Conservation (phyloP, 2,797 vertebrate species). For the Rhinichthys osculus region DNA sequence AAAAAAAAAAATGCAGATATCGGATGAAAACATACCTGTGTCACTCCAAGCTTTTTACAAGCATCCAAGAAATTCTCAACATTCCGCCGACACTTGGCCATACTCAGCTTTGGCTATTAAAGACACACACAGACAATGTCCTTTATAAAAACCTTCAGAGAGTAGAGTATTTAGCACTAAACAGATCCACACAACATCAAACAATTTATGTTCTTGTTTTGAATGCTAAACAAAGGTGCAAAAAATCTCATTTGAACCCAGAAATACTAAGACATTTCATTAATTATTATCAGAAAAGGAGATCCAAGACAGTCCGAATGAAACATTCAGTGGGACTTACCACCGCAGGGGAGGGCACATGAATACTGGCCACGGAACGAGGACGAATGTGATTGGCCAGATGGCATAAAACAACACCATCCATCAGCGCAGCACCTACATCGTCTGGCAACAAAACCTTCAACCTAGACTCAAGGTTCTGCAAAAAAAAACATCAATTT, state of each 20-base stretch:
- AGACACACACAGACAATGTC: slow-evolving; percentile 31
- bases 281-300: not conserved
- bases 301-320: not conserved
- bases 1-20: not conserved
- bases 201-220: not conserved
- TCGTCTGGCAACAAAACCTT: slow-evolving; percentile 97
- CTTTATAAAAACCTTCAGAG: not conserved
- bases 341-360: slow-evolving; percentile 97
- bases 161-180: not conserved
- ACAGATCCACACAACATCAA: not conserved
- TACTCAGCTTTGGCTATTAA: slow-evolving; percentile 95
- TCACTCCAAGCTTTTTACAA: slow-evolving; percentile 96
- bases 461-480: slow-evolving; percentile 95
- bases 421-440: slow-evolving; percentile 96
- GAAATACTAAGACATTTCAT: not conserved
- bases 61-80: slow-evolving; percentile 98
- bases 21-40: slow-evolving; percentile 82
- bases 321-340: slow-evolving; percentile 73
- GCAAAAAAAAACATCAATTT: slow-evolving; percentile 12
- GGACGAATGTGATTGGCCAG: slow-evolving; percentile 98
- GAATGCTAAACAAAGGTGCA: not conserved
- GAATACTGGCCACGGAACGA: slow-evolving; percentile 97
- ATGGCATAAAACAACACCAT: slow-evolving; percentile 97
- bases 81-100: slow-evolving; percentile 98
- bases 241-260: not conserved